Conservation (phyloP, 37 sponge, comb jelly and placozoan species). For the Eunapius fragilis region DNA sequence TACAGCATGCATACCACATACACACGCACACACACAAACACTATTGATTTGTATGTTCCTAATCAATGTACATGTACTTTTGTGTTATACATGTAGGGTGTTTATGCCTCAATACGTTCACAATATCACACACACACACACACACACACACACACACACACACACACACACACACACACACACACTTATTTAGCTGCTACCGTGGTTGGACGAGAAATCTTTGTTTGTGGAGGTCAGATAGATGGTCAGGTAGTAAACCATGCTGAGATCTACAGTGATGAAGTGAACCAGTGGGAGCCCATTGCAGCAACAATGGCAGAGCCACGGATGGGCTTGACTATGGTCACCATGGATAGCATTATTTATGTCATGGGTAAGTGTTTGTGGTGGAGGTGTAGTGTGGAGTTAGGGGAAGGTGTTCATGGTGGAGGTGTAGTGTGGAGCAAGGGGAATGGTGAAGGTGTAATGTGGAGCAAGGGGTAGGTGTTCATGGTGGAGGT, state of each 20-base stretch:
- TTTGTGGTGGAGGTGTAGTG: too few species aligned
- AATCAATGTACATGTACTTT: background rate
- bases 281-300: slow-evolving; percentile 73
- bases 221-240: slow-evolving; percentile 76
- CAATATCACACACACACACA: background rate
- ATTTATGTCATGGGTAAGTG: slow-evolving; percentile 80
- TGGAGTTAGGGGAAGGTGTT: too few species aligned
- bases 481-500: too few species aligned
- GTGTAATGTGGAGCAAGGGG: too few species aligned
- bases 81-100: background rate
- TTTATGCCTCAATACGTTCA: background rate
- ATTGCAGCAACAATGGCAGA: slow-evolving; percentile 43
- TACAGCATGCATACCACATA: background rate
- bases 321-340: slow-evolving; percentile 55
- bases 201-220: slow-evolving; percentile 76
- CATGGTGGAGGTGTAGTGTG: too few species aligned
- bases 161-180: background rate
- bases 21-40: too few species aligned
- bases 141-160: background rate
- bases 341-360: slow-evolving; percentile 72
- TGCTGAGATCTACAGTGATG: slow-evolving; percentile 67
- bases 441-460: too few species aligned
- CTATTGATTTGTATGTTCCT: background rate
- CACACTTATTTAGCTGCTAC: slow-evolving; percentile 39
- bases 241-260: slow-evolving; percentile 58